phyloP scores from a whole-genome alignment of 2,888 invertebrate genomes.

The Gari tellinella region DNA sequence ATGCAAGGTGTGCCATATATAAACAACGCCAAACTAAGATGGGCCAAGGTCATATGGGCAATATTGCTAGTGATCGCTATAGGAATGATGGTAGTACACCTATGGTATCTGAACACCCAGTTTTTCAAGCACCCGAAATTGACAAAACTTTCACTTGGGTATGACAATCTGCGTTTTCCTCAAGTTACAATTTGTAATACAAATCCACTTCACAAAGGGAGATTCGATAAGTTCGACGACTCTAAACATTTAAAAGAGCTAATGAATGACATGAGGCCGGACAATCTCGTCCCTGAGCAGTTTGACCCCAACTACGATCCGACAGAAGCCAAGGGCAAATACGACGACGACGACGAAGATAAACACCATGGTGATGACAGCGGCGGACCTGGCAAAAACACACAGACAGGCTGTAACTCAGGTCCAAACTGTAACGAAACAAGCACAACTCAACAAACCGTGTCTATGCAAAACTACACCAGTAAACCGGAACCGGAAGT shows the following conservation, averaged over 20 bases:
- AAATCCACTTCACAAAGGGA: conserved; percentile 32
- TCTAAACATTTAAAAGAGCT: conserved; percentile 13
- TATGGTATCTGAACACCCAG: conserved; percentile 52
- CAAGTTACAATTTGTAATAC: conserved; percentile 59
- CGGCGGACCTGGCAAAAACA: too few species aligned
- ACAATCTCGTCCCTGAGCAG: conserved; percentile 29
- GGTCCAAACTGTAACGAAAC: too few species aligned
- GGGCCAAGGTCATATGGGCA: conserved; percentile 59
- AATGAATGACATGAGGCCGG: conserved; percentile 20
- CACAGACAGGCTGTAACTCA: too few species aligned
- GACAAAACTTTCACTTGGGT: conserved; percentile 46
- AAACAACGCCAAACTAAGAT: conserved; percentile 43
- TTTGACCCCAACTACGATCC: conserved; percentile 18
- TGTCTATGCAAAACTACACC: too few species aligned
- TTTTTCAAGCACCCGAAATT: conserved; percentile 56
- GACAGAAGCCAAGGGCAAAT: neutral
- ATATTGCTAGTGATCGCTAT: conserved; percentile 48
- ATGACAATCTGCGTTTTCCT: conserved; percentile 40
- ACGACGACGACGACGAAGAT: neutral
- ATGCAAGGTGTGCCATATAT: conserved; percentile 39
- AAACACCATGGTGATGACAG: neutral
- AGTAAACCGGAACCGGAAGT: too few species aligned
- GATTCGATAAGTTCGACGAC: conserved; percentile 7
- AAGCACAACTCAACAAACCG: neutral
- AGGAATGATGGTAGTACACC: conserved; percentile 54